These are phyloP conservation scores for Pseudomyrmex pallidus DNA, from an alignment of 1,140 invertebrate species.

Conservation along the genomic window DNA sequence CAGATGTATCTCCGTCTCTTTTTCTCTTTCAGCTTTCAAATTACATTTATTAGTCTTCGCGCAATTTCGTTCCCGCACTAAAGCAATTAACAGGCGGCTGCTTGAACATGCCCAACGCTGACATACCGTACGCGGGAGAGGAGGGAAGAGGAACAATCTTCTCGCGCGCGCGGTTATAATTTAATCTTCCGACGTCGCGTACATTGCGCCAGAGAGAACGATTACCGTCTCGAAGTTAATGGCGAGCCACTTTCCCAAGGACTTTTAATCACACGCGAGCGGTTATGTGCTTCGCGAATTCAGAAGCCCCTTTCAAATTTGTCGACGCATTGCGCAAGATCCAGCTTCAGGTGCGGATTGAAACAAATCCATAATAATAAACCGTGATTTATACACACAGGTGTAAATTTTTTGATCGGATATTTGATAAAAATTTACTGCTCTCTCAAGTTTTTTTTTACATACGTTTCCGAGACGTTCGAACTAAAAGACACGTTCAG, in stretches of 20 bases:
- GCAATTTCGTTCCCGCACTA: slow-evolving; percentile 31
- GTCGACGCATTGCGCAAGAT: slow-evolving; percentile 48
- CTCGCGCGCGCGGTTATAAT: slow-evolving; percentile 47
- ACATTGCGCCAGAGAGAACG: slow-evolving; percentile 31
- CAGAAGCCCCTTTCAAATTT: slow-evolving; percentile 25
- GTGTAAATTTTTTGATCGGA: neutral
- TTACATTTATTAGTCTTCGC: neutral
- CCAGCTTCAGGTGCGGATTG: slow-evolving; percentile 7
- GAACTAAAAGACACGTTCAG: neutral
- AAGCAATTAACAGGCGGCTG: slow-evolving; percentile 36
- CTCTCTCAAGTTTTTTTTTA: neutral
- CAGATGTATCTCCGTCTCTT: neutral
- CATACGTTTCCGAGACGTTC: neutral
- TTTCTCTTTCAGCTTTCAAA: slow-evolving; percentile 8
- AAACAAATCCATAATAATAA: neutral
- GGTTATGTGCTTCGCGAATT: slow-evolving; percentile 39
- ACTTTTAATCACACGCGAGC: slow-evolving; percentile 54
- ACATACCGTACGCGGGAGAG: neutral
- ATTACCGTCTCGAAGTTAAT: slow-evolving; percentile 47
- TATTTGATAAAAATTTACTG: neutral
- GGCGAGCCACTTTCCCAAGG: slow-evolving; percentile 61
- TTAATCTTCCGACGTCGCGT: slow-evolving; percentile 38
- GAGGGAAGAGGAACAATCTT: slow-evolving; percentile 8
- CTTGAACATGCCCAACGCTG: slow-evolving; percentile 11
- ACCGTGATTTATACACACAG: no score